These are phyloP conservation scores for Grallaria varia DNA, from an alignment of 2,113 vertebrate species.

Conservation along the genomic window DNA sequence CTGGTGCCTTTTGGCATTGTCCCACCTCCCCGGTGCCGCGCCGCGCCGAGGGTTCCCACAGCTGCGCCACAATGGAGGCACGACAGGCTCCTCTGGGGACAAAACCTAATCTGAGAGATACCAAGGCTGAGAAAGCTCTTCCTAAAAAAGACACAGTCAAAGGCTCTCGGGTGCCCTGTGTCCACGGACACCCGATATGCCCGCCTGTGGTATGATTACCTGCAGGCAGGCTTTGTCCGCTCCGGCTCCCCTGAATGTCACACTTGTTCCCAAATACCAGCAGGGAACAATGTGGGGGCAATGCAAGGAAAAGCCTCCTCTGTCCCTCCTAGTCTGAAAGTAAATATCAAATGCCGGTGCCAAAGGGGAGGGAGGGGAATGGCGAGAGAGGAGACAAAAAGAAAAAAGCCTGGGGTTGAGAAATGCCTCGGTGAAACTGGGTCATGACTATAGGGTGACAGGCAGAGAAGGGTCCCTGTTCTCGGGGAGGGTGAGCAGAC, in stretches of 20 bases:
- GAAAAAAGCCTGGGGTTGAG: background rate
- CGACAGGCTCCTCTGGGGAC: slow-evolving; percentile 66
- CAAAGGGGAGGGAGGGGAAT: slow-evolving; percentile 7
- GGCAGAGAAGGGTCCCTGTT: background rate
- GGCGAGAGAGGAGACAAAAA: background rate
- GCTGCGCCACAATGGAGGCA: slow-evolving; percentile 65
- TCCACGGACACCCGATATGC: slow-evolving; percentile 68
- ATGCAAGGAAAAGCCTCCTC: slow-evolving; percentile 30
- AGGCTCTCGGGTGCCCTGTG: slow-evolving; percentile 53
- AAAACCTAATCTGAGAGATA: slow-evolving; percentile 75
- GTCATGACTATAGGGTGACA: slow-evolving; percentile 59
- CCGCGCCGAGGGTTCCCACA: slow-evolving; percentile 65
- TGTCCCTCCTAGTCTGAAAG: slow-evolving; percentile 28
- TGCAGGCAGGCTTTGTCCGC: slow-evolving; percentile 62
- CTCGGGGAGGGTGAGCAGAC: background rate
- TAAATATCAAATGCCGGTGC: slow-evolving; percentile 16
- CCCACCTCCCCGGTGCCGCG: background rate
- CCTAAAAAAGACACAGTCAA: slow-evolving; percentile 64
- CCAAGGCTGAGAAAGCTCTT: slow-evolving; percentile 69
- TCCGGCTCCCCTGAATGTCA: slow-evolving; percentile 63
- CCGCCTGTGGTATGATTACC: background rate
- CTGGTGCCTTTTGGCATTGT: slow-evolving; percentile 39
- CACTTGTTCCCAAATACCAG: slow-evolving; percentile 64
- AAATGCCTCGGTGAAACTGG: slow-evolving; percentile 26
- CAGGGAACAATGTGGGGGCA: slow-evolving; percentile 34